Conservation (phyloP, 1,140 invertebrate genomes). For the Anthonomus grandis region DNA sequence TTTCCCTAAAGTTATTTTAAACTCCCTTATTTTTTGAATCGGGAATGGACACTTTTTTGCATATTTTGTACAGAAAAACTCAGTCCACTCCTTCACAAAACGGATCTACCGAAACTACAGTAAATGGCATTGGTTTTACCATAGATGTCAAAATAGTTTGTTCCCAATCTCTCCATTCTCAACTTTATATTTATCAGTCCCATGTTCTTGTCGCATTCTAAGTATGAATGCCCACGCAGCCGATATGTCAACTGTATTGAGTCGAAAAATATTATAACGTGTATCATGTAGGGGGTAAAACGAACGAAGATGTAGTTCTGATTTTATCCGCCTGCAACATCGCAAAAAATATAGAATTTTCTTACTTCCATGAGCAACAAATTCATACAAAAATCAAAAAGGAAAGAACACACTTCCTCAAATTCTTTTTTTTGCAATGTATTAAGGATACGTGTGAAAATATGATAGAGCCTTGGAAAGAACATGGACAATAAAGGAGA, state of each 20-base stretch:
- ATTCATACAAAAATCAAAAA: too few species aligned
- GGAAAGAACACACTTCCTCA: not conserved
- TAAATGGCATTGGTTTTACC: too few species aligned
- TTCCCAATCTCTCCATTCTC: constrained; percentile 20
- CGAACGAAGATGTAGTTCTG: constrained; percentile 7
- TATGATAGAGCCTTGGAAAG: constrained; percentile 5
- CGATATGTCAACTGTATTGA: constrained; percentile 6
- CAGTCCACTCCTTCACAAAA: not conserved
- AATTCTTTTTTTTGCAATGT: constrained; percentile 7
- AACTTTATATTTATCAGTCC: constrained; percentile 32
- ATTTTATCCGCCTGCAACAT: constrained; percentile 11
- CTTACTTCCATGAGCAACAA: not conserved
- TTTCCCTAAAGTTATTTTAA: not conserved
- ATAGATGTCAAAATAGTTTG: not conserved
- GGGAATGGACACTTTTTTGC: not conserved
- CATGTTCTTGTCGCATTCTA: constrained; percentile 38
- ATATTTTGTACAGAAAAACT: not conserved
- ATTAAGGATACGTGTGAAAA: constrained; percentile 14
- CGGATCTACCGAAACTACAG: not conserved
- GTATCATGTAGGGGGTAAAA: constrained; percentile 6
- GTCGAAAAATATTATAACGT: constrained; percentile 1
- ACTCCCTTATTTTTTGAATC: not conserved
- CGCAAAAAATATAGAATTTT: constrained; percentile 6
- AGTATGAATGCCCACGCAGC: constrained; percentile 31
- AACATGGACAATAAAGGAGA: constrained; percentile 15